phyloP scores from a whole-genome alignment of 2,797 vertebrate species.

The Lateolabrax maculatus region DNA sequence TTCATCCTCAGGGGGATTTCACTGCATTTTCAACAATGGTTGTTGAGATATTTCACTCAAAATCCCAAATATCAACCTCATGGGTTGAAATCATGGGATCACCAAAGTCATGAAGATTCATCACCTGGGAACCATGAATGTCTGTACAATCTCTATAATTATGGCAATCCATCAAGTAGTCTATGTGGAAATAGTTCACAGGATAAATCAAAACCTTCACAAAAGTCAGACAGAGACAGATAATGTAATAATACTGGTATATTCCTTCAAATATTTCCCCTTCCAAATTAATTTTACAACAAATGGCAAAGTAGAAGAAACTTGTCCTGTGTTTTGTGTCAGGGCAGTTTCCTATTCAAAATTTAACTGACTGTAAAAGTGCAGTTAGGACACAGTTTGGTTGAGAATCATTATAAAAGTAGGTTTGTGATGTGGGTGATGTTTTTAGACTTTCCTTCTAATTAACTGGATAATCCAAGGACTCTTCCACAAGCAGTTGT shows the following conservation, averaged over 20 bases:
- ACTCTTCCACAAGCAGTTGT: conserved; percentile 2
- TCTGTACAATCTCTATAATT: not conserved
- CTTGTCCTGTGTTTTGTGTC: not conserved
- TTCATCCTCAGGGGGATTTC: no score
- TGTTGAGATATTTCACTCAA: no score
- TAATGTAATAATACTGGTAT: not conserved
- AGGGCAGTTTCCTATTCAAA: not conserved
- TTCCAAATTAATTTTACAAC: not conserved
- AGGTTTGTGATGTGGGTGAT: no score
- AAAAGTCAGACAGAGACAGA: not conserved
- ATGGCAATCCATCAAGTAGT: no score
- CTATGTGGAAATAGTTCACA: no score
- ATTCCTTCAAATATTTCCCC: not conserved
- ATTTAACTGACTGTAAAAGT: not conserved
- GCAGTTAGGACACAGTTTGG: not conserved
- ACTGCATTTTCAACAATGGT: no score
- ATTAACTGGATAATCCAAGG: conserved; percentile 6
- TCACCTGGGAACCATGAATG: not conserved
- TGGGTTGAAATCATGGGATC: no score
- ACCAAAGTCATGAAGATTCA: not conserved
- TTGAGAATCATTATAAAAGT: no score
- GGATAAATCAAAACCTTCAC: no score
- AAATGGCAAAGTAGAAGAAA: not conserved
- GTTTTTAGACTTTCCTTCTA: not conserved
- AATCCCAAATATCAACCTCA: not conserved